Evolutionary conservation across 2,797 vertebrate genomes (phyloP).

Genomic region (Spinus olivaceus): DNA sequence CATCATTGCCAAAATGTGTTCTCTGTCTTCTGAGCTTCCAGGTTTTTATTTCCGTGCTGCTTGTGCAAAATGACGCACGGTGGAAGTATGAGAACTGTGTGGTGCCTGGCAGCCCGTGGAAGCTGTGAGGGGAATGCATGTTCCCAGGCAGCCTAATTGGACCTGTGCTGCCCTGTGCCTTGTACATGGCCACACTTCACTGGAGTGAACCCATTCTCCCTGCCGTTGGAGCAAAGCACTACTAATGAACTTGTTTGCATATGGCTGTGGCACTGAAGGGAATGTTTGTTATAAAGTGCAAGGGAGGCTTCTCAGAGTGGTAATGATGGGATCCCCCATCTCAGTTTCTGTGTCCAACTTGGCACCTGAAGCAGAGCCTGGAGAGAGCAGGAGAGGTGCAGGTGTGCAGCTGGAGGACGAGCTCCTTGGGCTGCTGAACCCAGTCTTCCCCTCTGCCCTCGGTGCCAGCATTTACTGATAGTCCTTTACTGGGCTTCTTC

Average conservation of each 20-base stretch:
- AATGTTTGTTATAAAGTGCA: not conserved
- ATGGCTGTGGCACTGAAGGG: not conserved
- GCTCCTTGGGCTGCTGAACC: not conserved
- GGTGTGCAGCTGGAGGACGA: not conserved
- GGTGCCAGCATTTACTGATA: not conserved
- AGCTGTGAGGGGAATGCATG: not conserved
- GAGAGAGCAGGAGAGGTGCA: not conserved
- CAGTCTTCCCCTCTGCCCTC: not conserved
- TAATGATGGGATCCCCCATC: not conserved
- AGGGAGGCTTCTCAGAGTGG: not conserved
- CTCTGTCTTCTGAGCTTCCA: not conserved
- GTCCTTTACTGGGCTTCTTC: not conserved
- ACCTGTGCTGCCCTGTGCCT: not conserved
- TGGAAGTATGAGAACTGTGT: not conserved
- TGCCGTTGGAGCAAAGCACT: not conserved
- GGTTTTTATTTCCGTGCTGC: not conserved
- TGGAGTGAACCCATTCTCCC: not conserved
- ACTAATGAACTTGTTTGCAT: not conserved
- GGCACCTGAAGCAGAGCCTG: not conserved
- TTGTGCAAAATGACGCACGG: not conserved
- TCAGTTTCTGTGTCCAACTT: not conserved
- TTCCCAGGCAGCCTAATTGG: not conserved
- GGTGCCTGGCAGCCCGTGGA: not conserved
- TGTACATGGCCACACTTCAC: not conserved
- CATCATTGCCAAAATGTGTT: rapidly evolving